Conservation (phyloP, 2,797 vertebrate species). For the Pterois miles region DNA sequence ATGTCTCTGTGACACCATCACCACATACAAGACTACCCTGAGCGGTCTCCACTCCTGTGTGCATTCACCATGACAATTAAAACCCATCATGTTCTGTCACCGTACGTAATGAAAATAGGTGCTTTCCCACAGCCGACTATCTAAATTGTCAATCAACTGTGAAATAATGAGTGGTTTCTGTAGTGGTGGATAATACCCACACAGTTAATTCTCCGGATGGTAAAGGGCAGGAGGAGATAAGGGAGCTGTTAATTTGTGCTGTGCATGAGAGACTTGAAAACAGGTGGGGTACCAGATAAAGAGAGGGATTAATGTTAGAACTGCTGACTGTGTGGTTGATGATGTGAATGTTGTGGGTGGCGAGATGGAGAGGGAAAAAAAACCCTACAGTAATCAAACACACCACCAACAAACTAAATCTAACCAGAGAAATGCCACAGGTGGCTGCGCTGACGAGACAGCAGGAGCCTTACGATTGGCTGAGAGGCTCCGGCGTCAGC, state of each 20-base stretch:
- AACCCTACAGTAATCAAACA: not conserved
- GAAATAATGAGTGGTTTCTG: conserved; percentile 27
- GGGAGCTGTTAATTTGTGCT: conserved; percentile 37
- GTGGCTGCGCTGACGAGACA: not conserved
- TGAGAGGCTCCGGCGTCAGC: conserved; percentile 38
- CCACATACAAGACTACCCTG: not conserved
- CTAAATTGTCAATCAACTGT: conserved; percentile 39
- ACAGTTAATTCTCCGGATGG: conserved; percentile 17
- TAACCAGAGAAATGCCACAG: conserved; percentile 23
- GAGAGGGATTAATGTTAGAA: conserved; percentile 7
- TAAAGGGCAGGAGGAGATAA: conserved; percentile 55
- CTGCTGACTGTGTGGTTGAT: conserved; percentile 24
- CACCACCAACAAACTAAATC: not conserved
- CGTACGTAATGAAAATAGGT: conserved; percentile 12
- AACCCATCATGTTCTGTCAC: conserved; percentile 25
- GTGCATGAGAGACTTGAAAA: conserved; percentile 30
- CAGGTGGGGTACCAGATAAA: conserved; percentile 49
- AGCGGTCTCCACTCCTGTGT: not conserved
- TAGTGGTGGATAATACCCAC: conserved; percentile 23
- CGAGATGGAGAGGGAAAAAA: not conserved
- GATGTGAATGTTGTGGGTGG: conserved; percentile 2
- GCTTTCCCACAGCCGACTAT: conserved; percentile 19
- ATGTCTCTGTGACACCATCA: not conserved
- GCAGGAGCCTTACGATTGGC: conserved; percentile 18
- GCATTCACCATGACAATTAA: conserved; percentile 8